A percentile compares a stretch with the other conserved stretches of the same genome.
phyloP scores from a whole-genome alignment of 2,797 vertebrate genomes.

The Neopelma chrysocephalum region DNA sequence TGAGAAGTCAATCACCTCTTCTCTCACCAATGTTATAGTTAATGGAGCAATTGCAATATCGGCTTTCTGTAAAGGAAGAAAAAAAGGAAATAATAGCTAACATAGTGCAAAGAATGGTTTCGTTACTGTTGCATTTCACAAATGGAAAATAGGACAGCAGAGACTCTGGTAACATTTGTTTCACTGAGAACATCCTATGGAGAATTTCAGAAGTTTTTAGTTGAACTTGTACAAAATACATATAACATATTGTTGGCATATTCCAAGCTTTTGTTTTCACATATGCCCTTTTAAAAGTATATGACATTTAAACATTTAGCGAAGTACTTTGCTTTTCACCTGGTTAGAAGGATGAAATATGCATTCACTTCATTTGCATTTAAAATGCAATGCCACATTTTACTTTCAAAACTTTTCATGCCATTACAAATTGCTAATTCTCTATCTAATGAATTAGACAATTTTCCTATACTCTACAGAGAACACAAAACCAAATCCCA shows the following conservation, averaged over 20 bases:
- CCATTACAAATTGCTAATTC: background rate
- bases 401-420: background rate
- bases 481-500: background rate
- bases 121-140: background rate
- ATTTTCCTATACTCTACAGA: background rate
- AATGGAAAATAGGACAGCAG: conserved; percentile 18
- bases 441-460: background rate
- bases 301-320: background rate
- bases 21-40: conserved; percentile 97
- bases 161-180: background rate
- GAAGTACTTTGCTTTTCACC: background rate
- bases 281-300: background rate
- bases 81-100: conserved; percentile 34
- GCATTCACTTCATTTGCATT: background rate
- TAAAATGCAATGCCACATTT: background rate
- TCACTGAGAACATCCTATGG: background rate
- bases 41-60: conserved; percentile 97
- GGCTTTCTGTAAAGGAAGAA: conserved; percentile 88
- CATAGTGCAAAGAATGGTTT: background rate
- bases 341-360: background rate
- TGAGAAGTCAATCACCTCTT: conserved; percentile 99
- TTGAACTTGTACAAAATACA: background rate
- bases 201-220: background rate
- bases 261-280: background rate
- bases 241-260: background rate